Evolutionary conservation across 2,113 vertebrate species (phyloP).

Genomic region (Setophaga kirtlandii): DNA sequence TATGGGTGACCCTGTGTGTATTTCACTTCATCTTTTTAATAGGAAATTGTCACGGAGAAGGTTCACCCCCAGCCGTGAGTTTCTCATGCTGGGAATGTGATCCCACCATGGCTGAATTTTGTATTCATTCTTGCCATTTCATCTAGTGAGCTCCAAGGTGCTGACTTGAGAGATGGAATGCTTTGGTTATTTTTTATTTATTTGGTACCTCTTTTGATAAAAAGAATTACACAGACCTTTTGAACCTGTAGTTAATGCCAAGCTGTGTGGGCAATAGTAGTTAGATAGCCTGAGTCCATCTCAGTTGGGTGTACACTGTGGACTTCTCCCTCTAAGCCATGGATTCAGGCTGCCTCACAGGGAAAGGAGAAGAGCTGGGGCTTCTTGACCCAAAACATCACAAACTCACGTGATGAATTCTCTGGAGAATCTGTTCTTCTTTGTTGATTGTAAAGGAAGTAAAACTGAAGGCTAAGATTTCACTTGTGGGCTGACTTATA

Average conservation of each 20-base stretch:
- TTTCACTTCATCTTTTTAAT: background rate
- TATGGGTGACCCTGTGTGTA: background rate
- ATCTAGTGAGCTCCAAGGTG: background rate
- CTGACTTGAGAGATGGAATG: background rate
- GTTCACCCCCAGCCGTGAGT: background rate
- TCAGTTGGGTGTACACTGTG: fast-evolving
- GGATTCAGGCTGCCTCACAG: background rate
- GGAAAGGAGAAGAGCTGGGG: background rate
- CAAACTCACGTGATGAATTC: fast-evolving
- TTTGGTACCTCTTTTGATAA: background rate
- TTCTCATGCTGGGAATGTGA: background rate
- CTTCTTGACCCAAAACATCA: background rate
- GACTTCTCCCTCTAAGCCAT: background rate
- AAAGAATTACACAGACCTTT: background rate
- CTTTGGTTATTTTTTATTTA: background rate
- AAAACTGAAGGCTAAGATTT: background rate
- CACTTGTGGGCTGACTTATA: background rate
- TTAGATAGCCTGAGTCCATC: background rate
- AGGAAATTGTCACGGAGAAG: background rate
- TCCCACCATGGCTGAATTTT: background rate
- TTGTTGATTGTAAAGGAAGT: background rate
- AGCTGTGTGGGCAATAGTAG: background rate
- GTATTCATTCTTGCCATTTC: background rate
- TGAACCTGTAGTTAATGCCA: background rate
- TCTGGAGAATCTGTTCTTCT: background rate